Evolutionary conservation across 2,113 vertebrate species (phyloP), one percentile per base, ranked within the genome.

Genomic region (Orcinus orca): DNA sequence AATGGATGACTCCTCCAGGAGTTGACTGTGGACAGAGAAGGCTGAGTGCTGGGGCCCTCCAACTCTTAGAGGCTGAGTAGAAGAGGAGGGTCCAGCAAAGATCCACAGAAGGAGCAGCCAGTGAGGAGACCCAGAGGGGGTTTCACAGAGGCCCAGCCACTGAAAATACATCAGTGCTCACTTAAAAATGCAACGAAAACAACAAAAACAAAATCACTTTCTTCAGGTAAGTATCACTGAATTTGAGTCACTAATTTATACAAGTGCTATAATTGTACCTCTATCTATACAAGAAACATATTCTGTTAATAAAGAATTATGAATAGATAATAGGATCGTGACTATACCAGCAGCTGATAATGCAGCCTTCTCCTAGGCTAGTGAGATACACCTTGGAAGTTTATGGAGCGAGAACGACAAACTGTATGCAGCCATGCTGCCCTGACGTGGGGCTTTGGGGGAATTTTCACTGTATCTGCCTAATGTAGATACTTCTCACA

Each of bases 241-340:
- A 77, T 96, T 96, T 88, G 63, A 26, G 15, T 81, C 20, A 84
- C 41, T 91, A 38, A 33, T 63, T 89, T 83, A 83, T 83, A 44
- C 14, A 93, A 55, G 6, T 15, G 38, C 74, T 38, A 50, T 10
- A 77, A 38, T 5, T 29, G 2, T 47, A 36, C 0, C 67, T 50
- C 47, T n/a, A 25, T 76, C 4, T 67, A 58, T 38, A 71, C 58
- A 74, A n/a, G 33, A 73, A 92, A 67, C 7, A 73, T 36, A 65
- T 73, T 82, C 62, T 88, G 53, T 67, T 83, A 88, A 29, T 47
- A 82, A 96, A 67, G 23, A 33, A 87, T 26, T 55, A 63, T 31
- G 47, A 96, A 58, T 50, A 44, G 13, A 50, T 29, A 6, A 23
- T 3, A 73, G 70, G 31, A 13, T 18, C 13, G 4, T 71, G 68